phyloP scores from a whole-genome alignment of 2,797 vertebrate genomes.

The Pogonophryne albipinna region DNA sequence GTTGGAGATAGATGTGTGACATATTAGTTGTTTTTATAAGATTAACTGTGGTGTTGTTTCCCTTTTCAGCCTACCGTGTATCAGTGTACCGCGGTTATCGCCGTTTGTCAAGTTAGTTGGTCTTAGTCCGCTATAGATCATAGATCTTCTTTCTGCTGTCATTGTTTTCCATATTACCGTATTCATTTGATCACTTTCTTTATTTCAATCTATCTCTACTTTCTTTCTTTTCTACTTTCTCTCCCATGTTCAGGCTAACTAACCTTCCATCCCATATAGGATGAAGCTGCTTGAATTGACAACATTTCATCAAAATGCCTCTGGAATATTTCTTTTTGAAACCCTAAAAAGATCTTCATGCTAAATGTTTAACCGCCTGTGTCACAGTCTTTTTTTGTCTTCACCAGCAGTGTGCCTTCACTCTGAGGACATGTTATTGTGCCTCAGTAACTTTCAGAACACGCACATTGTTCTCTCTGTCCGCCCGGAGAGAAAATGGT shows the following conservation, averaged over 20 bases:
- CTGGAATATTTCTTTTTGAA: constrained; percentile 48
- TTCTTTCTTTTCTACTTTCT: constrained; percentile 55
- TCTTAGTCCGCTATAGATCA: constrained; percentile 73
- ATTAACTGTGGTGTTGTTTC: constrained; percentile 81
- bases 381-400: constrained; percentile 64
- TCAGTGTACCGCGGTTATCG: constrained; percentile 95
- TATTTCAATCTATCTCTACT: constrained; percentile 69
- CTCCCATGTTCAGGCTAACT: constrained; percentile 64
- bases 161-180: constrained; percentile 68
- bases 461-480: constrained; percentile 71
- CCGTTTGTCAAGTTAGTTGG: constrained; percentile 95
- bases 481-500: constrained; percentile 66
- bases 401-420: constrained; percentile 63
- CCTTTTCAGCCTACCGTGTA: constrained; percentile 93
- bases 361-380: constrained; percentile 71
- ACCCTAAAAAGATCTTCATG: constrained; percentile 33
- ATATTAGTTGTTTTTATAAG: constrained; percentile 40
- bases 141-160: constrained; percentile 80
- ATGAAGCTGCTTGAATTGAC: constrained; percentile 68
- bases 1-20: constrained; percentile 4
- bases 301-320: constrained; percentile 62
- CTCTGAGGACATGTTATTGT: constrained; percentile 68
- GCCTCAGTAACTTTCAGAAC: constrained; percentile 76
- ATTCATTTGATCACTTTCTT: constrained; percentile 50
- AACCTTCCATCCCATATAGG: constrained; percentile 74